Percentiles rank a stretch among this genome's conserved stretches.
Evolutionary conservation across 2,888 invertebrate genomes (phyloP).

Genomic region (Cinara cedri): DNA sequence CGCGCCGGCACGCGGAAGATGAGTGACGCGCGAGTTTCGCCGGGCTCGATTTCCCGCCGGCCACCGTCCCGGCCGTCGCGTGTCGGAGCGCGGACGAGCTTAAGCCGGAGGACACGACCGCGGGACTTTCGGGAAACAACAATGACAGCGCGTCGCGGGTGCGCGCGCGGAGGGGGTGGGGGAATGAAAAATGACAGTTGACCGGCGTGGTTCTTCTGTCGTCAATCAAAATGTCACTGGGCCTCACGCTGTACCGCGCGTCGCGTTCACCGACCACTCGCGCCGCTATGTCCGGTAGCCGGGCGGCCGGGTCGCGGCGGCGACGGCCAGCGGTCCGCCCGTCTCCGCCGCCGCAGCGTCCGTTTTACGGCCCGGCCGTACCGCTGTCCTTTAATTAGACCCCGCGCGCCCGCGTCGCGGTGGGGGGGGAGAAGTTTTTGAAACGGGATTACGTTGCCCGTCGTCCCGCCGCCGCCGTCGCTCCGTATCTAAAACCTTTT

Average conservation of each 20-base stretch:
- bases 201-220: constrained; percentile 53
- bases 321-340: background rate
- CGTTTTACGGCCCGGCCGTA: background rate
- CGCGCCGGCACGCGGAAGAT: background rate
- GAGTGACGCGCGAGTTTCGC: no score
- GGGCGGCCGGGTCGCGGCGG: background rate
- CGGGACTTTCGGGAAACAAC: constrained; percentile 44
- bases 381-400: constrained; percentile 50
- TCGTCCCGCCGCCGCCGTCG: background rate
- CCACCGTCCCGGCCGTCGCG: background rate
- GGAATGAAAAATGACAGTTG: constrained; percentile 56
- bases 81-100: background rate
- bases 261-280: background rate
- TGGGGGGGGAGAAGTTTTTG: background rate
- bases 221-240: constrained; percentile 55
- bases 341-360: background rate
- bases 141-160: constrained; percentile 19
- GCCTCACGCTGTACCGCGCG: background rate
- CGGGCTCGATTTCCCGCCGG: no score
- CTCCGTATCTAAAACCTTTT: constrained; percentile 36
- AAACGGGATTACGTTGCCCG: constrained; percentile 47
- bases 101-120: background rate
- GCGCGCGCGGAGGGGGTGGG: no score
- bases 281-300: background rate
- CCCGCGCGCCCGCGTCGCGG: background rate